Conservation (phyloP, 2,888 invertebrate genomes). For the Callyntrura sp. region DNA sequence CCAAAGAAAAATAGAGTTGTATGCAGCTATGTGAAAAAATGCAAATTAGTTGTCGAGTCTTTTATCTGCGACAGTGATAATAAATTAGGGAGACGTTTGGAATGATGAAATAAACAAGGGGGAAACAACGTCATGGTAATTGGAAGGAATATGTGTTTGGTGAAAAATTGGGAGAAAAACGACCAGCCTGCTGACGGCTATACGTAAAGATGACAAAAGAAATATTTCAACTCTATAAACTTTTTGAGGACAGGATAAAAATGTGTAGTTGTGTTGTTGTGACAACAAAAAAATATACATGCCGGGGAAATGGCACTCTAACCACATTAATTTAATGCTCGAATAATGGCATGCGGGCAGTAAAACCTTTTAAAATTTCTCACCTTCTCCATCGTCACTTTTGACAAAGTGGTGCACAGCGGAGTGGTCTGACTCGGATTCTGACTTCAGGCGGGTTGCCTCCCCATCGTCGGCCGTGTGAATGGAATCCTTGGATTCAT, state of each 20-base stretch:
- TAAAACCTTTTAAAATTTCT: too few species aligned
- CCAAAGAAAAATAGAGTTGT: not conserved
- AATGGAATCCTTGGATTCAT: not conserved
- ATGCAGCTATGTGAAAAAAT: not conserved
- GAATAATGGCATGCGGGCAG: too few species aligned
- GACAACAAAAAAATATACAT: too few species aligned
- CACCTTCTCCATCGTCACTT: constrained; percentile 71
- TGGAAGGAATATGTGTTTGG: not conserved
- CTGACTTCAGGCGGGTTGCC: constrained; percentile 18
- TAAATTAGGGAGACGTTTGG: too few species aligned
- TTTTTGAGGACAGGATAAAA: not conserved
- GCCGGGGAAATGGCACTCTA: too few species aligned
- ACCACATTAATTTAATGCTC: too few species aligned
- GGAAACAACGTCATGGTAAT: not conserved
- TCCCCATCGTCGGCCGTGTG: not conserved
- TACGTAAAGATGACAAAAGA: not conserved
- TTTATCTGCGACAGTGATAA: too few species aligned
- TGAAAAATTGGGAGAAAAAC: not conserved
- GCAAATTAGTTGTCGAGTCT: too few species aligned
- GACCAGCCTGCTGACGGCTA: not conserved
- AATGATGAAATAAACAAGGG: not conserved
- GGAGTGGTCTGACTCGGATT: constrained; percentile 57
- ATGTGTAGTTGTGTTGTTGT: not conserved
- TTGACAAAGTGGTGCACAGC: constrained; percentile 32
- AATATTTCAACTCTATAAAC: not conserved